phyloP scores from a whole-genome alignment of 1,140 invertebrate genomes.

The Nilaparvata lugens region DNA sequence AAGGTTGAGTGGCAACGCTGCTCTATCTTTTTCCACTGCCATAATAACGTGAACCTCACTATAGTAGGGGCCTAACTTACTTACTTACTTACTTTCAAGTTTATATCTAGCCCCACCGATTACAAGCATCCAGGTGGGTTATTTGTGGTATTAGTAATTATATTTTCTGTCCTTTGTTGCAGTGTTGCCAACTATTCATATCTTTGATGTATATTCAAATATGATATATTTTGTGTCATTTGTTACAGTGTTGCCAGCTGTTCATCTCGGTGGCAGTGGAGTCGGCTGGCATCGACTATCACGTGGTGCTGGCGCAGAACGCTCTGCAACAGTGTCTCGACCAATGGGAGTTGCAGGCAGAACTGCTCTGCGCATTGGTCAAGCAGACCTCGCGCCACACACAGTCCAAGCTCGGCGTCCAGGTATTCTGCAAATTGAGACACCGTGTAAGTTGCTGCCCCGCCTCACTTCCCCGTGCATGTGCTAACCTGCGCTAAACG shows the following conservation, averaged over 20 bases:
- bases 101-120: too few species aligned
- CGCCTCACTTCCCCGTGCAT: conserved; percentile 20
- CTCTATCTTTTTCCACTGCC: too few species aligned
- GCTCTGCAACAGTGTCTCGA: conserved; percentile 84
- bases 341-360: conserved; percentile 79
- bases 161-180: too few species aligned
- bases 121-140: too few species aligned
- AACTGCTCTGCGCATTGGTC: conserved; percentile 82
- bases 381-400: conserved; percentile 87
- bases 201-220: conserved; percentile 38
- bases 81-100: too few species aligned
- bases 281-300: conserved; percentile 90
- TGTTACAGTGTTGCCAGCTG: conserved; percentile 73
- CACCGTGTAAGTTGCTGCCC: conserved; percentile 29
- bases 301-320: conserved; percentile 90
- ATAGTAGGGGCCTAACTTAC: too few species aligned
- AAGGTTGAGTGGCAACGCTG: too few species aligned
- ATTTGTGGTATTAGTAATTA: too few species aligned
- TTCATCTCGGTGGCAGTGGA: conserved; percentile 92
- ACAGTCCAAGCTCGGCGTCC: conserved; percentile 77
- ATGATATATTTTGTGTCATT: not conserved
- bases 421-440: conserved; percentile 52
- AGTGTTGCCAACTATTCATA: conserved; percentile 58
- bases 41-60: too few species aligned
- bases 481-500: not conserved